phyloP scores from a whole-genome alignment of 92 coral and sea anemone genomes.

The Montipora capitata region DNA sequence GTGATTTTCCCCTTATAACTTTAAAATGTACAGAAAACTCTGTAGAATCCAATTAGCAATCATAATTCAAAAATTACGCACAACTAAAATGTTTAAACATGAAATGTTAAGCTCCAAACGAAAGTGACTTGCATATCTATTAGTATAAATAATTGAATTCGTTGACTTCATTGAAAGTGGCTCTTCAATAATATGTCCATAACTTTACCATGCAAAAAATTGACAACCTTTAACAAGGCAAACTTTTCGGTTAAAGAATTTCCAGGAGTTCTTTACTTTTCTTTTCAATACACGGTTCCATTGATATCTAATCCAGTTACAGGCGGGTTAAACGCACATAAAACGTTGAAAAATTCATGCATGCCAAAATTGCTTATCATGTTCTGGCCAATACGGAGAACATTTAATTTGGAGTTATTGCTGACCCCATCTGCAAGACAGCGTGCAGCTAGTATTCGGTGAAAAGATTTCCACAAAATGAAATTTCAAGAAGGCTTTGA shows the following conservation, averaged over 20 bases:
- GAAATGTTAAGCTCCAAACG: background rate
- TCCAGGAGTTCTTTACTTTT: slow-evolving; percentile 47
- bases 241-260: slow-evolving; percentile 40
- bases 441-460: slow-evolving; percentile 78
- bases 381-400: slow-evolving; percentile 85
- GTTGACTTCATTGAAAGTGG: too few relatives aligned
- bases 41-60: background rate
- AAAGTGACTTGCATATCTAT: background rate
- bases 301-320: slow-evolving; percentile 77
- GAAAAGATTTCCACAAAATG: slow-evolving; percentile 89
- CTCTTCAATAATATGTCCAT: background rate
- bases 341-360: slow-evolving; percentile 57
- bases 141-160: background rate
- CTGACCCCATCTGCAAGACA: slow-evolving; percentile 74
- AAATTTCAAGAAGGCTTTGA: slow-evolving; percentile 71
- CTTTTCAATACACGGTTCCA: slow-evolving; percentile 86
- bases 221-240: slow-evolving; percentile 66
- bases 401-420: slow-evolving; percentile 71
- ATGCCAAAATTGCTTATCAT: slow-evolving; percentile 89
- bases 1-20: too few relatives aligned
- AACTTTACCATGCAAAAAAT: slow-evolving; percentile 63
- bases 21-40: background rate
- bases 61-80: background rate
- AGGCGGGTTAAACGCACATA: slow-evolving; percentile 19
- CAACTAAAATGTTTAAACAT: background rate